phyloP scores from a whole-genome alignment of 1,140 invertebrate genomes.

The Sitophilus oryzae region DNA sequence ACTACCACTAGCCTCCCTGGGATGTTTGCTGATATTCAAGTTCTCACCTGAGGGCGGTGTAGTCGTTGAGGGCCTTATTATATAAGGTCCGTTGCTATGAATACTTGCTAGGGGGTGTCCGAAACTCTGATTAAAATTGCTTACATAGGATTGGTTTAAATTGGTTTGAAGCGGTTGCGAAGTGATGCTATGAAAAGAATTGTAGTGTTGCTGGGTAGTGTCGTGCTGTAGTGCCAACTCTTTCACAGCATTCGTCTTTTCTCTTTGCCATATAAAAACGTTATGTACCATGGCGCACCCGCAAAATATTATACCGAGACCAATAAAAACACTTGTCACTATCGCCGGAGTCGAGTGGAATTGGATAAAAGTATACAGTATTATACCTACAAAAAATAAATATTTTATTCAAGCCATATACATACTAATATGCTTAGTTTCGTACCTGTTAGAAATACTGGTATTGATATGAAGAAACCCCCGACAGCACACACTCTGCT shows the following conservation, averaged over 20 bases:
- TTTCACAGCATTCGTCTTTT: slow-evolving; percentile 59
- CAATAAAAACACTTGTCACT: slow-evolving; percentile 81
- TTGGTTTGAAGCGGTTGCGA: slow-evolving; percentile 26
- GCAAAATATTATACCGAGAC: slow-evolving; percentile 83
- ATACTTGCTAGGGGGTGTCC: slow-evolving; percentile 33
- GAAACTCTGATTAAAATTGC: slow-evolving; percentile 38
- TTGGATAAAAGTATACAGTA: slow-evolving; percentile 86
- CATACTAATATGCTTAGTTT: slow-evolving; percentile 68
- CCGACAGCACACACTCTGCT: slow-evolving; percentile 86
- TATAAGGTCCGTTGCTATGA: slow-evolving; percentile 39
- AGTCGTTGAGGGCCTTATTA: slow-evolving; percentile 47
- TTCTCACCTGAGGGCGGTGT: slow-evolving; percentile 48
- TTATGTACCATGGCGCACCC: slow-evolving; percentile 90
- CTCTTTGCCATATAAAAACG: slow-evolving; percentile 89
- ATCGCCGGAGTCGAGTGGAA: slow-evolving; percentile 88
- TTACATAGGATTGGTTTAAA: slow-evolving; percentile 38
- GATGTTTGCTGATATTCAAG: slow-evolving; percentile 39
- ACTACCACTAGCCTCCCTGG: slow-evolving; percentile 55
- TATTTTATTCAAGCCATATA: slow-evolving; percentile 60
- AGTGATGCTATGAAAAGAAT: slow-evolving; percentile 36
- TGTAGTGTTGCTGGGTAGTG: slow-evolving; percentile 37
- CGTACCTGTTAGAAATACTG: slow-evolving; percentile 82
- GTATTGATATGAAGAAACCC: slow-evolving; percentile 90
- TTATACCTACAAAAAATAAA: slow-evolving; percentile 66
- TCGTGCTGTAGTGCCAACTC: slow-evolving; percentile 42